Base-by-base conservation (phyloP, 1,140 invertebrate genomes). In the Drosophila pseudoobscura region DNA sequence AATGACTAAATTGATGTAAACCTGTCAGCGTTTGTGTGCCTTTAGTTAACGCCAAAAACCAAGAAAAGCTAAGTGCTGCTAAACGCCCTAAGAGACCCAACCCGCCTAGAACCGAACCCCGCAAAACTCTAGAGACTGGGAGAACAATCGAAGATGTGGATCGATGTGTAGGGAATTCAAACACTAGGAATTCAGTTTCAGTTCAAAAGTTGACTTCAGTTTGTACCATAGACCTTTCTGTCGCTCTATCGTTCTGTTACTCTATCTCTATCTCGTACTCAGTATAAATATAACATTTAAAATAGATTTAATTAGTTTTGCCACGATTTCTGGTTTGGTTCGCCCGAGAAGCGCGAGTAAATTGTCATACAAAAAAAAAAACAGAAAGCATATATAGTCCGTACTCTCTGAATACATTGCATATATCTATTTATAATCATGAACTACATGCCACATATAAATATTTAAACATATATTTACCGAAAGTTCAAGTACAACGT, bases 221-320 rank as follows among this genome's bases (percentile, higher is more conserved):
- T 58, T 45, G 46, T 53, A 44, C 15, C 39, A 43, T 22, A 39
- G 13, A 17, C 49, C 56, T 51, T 47, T 26, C 56, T 60, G 47
- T 56, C 45, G 29, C 53, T 78, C 39, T 47, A 58, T 53, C 35
- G 53, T 55, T 82, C 44, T 47, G n/a, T 52, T 50, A 47, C 17
- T 80, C 44, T 80, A 46, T 53, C 17, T 80, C 44, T 80, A 46
- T 60, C 44, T 74, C 56, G 75, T 64, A 44, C 51, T 84, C 80
- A 85, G 82, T 85, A 87, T 87, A 87, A 85, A 85, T 85, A 85
- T 49, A 43, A 80, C 73, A 87, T 84, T 46, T 66, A 62, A 41
- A 45, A 56, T 85, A 80, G 82, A 78, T 45, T 68, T 80, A 31
- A 78, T 82, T 85, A 85, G 82, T 64, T 51, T 84, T 80, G 63